Percentiles rank a stretch among this genome's conserved stretches.
Conservation (phyloP, 2,113 vertebrate genomes). For the Pomatorhinus ruficollis region DNA sequence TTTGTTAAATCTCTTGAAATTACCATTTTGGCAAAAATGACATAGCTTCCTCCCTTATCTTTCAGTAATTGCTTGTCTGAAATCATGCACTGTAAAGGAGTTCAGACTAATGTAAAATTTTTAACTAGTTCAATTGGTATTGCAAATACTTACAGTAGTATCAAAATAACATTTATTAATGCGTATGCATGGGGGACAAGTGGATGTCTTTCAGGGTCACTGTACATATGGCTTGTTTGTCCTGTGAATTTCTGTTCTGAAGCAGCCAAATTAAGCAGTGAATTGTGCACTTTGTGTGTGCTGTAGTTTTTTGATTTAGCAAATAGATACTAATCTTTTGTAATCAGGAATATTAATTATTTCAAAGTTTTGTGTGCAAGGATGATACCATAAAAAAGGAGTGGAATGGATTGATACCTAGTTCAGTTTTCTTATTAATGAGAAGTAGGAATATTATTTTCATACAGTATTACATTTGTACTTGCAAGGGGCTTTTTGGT, state of each 20-base stretch:
- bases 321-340: background rate
- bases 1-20: background rate
- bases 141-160: background rate
- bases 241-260: background rate
- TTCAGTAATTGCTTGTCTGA: background rate
- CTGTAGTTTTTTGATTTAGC: background rate
- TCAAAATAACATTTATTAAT: background rate
- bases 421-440: background rate
- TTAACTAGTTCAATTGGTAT: background rate
- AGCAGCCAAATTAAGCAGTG: background rate
- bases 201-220: background rate
- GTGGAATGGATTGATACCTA: background rate
- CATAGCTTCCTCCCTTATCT: background rate
- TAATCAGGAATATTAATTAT: background rate
- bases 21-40: background rate
- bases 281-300: background rate
- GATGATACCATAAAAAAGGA: background rate
- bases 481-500: background rate
- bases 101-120: background rate
- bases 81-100: background rate
- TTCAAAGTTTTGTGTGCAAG: background rate
- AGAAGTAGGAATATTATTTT: background rate
- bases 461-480: background rate
- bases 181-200: background rate
- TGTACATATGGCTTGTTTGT: background rate